Base-by-base conservation (phyloP, 1,140 invertebrate species). In the Bradynema listronoti region DNA sequence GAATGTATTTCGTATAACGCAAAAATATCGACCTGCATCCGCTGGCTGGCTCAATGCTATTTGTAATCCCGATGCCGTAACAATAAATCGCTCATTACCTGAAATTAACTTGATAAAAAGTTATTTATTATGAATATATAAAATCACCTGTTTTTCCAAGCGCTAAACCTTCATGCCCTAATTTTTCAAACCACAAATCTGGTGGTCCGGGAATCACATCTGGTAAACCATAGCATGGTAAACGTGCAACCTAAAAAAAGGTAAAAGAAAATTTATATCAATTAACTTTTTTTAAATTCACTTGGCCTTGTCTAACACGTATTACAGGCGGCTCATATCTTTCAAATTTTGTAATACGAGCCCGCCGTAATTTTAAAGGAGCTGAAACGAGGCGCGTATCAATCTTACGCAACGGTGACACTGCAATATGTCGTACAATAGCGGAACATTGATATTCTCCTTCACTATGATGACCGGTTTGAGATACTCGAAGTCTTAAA, bases 1-100 rank as follows among this genome's bases (percentile, higher is more conserved):
- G 49, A 54, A 75, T 14, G 64, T 50, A 56, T 74, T 74, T 33
- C 58, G 55, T 1, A 76, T 73, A 7, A 74, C 41, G 41, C 72
- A 74, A 43, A 57, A 71, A 49, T 74, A 74, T 27, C 58, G 61
- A 41, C 72, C 72, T 2, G 68, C 71, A 57, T 74, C 73, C 14
- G 53, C 29, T 41, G 71, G 63, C 42, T 74, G 71, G 3, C 64
- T 67, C 7, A 71, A 29, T 7, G 73, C 66, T 32, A 74, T 76
- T 43, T 74, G 72, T 32, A 74, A 50, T 34, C 73, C 72, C 32
- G 53, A 61, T 0, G 65, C 52, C 1, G 73, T 76, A 4, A 65
- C 32, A n/a, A 74, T 54, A 39, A 74, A 73, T 16, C 61, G 58
- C 24, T 57, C 34, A 46, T 73, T 63, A 3, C 54, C 72, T 59